phyloP scores from a whole-genome alignment of 2,888 invertebrate species.

The Labia minor region DNA sequence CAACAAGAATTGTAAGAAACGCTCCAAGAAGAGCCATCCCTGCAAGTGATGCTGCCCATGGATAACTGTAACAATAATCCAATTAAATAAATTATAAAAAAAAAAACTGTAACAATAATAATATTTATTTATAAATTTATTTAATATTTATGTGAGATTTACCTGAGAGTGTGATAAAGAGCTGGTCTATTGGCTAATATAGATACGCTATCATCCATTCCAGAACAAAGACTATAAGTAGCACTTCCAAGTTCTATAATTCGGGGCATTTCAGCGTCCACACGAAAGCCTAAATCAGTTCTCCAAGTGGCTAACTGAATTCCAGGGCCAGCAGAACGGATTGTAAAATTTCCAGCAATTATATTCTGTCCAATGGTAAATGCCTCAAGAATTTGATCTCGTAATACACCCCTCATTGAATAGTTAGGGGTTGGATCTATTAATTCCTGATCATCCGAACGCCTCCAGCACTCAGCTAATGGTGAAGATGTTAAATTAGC shows the following conservation, averaged over 20 bases:
- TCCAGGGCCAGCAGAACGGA: background rate
- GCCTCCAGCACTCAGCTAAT: background rate
- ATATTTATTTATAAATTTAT: no score
- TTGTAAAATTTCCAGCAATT: background rate
- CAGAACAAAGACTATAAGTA: background rate
- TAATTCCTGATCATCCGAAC: background rate
- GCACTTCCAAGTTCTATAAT: background rate
- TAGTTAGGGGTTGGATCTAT: background rate
- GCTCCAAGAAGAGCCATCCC: slow-evolving; percentile 24
- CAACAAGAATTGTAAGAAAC: slow-evolving; percentile 22
- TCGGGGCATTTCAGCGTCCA: background rate
- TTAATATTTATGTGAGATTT: background rate
- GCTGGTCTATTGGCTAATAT: background rate
- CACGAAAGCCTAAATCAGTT: background rate
- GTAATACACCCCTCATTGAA: background rate
- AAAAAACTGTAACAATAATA: background rate
- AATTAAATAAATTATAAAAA: background rate
- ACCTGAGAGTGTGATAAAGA: background rate
- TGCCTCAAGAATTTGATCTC: background rate
- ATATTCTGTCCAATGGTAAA: background rate
- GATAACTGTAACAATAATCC: background rate
- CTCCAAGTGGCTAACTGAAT: background rate
- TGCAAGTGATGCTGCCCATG: slow-evolving; percentile 21
- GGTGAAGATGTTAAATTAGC: background rate
- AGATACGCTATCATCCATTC: background rate